phyloP scores from a whole-genome alignment of 2,797 vertebrate species.

The Malurus leucopterus region DNA sequence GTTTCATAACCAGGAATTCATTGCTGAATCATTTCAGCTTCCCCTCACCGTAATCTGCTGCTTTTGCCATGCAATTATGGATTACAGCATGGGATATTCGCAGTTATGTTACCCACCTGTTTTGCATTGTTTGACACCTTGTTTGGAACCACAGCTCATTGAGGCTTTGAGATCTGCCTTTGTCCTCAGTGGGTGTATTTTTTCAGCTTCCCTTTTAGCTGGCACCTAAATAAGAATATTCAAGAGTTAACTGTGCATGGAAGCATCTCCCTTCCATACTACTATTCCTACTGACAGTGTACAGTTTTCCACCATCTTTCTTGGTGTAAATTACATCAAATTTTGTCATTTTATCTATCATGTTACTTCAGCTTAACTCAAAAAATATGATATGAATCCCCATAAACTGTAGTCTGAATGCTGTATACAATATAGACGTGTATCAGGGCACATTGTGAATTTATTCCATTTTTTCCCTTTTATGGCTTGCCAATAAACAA shows the following conservation, averaged over 20 bases:
- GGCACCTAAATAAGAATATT: background rate
- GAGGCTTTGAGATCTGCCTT: background rate
- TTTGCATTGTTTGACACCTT: background rate
- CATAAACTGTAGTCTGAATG: background rate
- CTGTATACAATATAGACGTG: background rate
- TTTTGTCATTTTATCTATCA: background rate
- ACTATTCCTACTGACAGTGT: accelerated
- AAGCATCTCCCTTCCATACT: background rate
- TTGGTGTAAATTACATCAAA: background rate
- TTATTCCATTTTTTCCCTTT: background rate
- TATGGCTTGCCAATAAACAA: background rate
- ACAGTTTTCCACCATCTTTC: background rate
- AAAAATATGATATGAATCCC: background rate
- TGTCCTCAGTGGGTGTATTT: background rate
- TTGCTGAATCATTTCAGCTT: background rate
- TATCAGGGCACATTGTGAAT: background rate
- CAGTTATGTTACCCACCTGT: background rate
- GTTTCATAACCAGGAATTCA: background rate
- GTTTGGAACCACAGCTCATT: background rate
- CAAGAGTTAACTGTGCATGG: background rate
- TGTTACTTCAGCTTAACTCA: background rate
- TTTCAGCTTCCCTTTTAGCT: background rate
- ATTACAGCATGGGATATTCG: background rate
- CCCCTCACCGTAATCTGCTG: background rate
- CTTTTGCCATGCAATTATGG: background rate